phyloP scores from a whole-genome alignment of 2,113 vertebrate genomes.

The Chauna torquata region DNA sequence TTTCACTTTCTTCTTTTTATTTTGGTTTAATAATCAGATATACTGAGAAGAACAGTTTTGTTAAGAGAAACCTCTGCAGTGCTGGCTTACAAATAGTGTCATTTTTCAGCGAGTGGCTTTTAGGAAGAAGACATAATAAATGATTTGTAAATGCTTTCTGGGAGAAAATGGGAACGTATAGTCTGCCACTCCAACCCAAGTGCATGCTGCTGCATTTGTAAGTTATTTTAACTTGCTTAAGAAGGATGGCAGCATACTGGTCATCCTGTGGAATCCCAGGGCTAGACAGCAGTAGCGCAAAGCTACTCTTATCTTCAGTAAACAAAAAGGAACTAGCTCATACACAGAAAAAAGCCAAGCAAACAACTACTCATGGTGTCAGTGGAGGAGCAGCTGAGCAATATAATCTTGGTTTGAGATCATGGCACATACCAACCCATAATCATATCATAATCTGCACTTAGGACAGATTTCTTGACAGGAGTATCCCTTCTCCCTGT shows the following conservation, averaged over 20 bases:
- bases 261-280: not conserved
- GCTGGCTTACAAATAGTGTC: not conserved
- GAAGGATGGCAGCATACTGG: not conserved
- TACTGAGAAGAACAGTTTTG: not conserved
- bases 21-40: not conserved
- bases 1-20: not conserved
- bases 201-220: not conserved
- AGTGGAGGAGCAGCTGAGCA: not conserved
- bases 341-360: not conserved
- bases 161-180: not conserved
- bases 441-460: rapidly evolving
- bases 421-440: not conserved
- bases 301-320: not conserved
- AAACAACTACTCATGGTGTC: not conserved
- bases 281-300: not conserved
- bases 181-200: not conserved
- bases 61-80: not conserved
- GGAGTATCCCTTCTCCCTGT: not conserved
- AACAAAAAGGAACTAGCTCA: not conserved
- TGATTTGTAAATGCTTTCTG: not conserved
- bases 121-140: not conserved
- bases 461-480: not conserved
- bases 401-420: not conserved
- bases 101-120: not conserved
- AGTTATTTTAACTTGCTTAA: not conserved